These are phyloP conservation scores for Falco cherrug DNA, from an alignment of 2,797 vertebrate genomes.

Conservation along the genomic window DNA sequence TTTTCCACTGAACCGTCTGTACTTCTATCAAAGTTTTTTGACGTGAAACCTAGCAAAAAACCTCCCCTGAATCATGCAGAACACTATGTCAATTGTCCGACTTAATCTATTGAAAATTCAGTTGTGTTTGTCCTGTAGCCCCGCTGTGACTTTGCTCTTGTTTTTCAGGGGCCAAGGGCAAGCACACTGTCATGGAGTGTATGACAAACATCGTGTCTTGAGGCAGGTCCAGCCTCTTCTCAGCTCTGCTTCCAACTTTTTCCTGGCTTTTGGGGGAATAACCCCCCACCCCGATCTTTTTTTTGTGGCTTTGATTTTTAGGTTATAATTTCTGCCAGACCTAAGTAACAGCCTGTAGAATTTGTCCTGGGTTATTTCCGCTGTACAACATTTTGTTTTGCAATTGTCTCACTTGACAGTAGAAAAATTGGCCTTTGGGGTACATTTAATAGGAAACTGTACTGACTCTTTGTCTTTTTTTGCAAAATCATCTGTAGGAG, in stretches of 20 bases:
- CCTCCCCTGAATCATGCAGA: neutral
- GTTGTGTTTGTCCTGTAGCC: neutral
- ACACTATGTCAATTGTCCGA: neutral
- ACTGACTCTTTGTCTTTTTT: conserved; percentile 41
- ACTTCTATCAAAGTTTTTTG: neutral
- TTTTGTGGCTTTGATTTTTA: conserved; percentile 54
- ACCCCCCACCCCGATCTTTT: neutral
- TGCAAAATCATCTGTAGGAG: conserved; percentile 46
- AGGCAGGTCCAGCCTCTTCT: neutral
- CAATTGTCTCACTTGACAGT: conserved; percentile 58
- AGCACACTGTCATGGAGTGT: neutral
- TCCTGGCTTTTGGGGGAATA: conserved; percentile 15
- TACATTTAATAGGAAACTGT: conserved; percentile 22
- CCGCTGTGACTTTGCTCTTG: neutral
- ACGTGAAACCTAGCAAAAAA: neutral
- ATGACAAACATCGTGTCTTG: neutral
- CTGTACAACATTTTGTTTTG: conserved; percentile 27
- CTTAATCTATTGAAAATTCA: neutral
- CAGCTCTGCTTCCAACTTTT: conserved; percentile 1
- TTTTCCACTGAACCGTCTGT: neutral
- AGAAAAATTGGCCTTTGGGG: conserved; percentile 56
- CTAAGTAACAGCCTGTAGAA: conserved; percentile 18
- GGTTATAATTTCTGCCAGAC: conserved; percentile 25
- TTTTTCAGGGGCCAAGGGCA: neutral
- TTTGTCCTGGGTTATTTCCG: conserved; percentile 53